These are phyloP conservation scores for Scatophagus argus DNA, from an alignment of 2,113 vertebrate species.

Conservation along the genomic window DNA sequence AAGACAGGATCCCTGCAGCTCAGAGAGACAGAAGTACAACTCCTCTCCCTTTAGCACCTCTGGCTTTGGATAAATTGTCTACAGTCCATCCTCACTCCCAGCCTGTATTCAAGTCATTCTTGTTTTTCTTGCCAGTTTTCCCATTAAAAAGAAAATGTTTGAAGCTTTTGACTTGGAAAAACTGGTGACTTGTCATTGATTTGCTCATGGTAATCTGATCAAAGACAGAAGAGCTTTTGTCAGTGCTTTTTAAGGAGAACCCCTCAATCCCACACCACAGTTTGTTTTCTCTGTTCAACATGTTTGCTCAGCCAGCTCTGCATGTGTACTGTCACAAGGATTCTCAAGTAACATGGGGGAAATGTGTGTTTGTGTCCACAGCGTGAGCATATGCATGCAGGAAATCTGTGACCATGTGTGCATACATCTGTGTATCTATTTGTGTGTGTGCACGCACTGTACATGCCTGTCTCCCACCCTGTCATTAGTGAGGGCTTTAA, in stretches of 20 bases:
- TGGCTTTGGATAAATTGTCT: slow-evolving; percentile 64
- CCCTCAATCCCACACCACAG: slow-evolving; percentile 12
- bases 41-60: slow-evolving; percentile 73
- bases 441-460: slow-evolving; percentile 22
- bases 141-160: slow-evolving; percentile 28
- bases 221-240: slow-evolving; percentile 61
- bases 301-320: slow-evolving; percentile 69
- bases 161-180: slow-evolving; percentile 18
- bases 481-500: slow-evolving; percentile 79
- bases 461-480: slow-evolving; percentile 67
- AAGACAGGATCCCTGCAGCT: slow-evolving; percentile 74
- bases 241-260: slow-evolving; percentile 47
- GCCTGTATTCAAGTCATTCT: slow-evolving; percentile 41
- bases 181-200: slow-evolving; percentile 25
- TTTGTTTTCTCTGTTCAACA: slow-evolving; percentile 61
- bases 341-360: slow-evolving; percentile 58
- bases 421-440: slow-evolving; percentile 43
- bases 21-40: slow-evolving; percentile 68
- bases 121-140: slow-evolving; percentile 38
- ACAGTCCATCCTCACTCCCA: slow-evolving; percentile 57
- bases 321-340: slow-evolving; percentile 62
- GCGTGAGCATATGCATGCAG: slow-evolving; percentile 39
- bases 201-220: slow-evolving; percentile 56
- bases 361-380: slow-evolving; percentile 59
- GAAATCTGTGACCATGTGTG: slow-evolving; percentile 34